Base-by-base conservation (phyloP, 2,797 vertebrate genomes). In the Coregonus sp. region DNA sequence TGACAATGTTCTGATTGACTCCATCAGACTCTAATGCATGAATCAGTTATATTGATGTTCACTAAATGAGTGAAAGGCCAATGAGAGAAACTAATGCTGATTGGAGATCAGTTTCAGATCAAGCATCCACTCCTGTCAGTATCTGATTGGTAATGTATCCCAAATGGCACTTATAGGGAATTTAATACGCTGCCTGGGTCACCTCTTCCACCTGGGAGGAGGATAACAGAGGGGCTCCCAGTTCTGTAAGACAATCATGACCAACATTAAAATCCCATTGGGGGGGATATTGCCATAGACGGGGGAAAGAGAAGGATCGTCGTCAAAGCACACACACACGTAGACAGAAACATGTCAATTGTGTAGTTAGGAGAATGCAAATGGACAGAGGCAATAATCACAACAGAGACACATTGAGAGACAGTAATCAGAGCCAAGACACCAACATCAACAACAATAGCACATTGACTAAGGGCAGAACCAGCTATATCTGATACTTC, bases 291-390 rank as follows among this genome's bases (percentile, higher is more conserved):
- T 59, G 52, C 35, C 20, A 20, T 6, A 3, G 47, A 63, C 15
- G 25, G 11, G 59, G 6, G 4, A 29, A 47, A 11, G 40, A 47
- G 40, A 47, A 47, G 29, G 11, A 68, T 47, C 40, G 9, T 47
- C 40, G 1, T 68, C 66, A 67, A 56, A 37, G 68, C 31, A 71
- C 56, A 50, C 56, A 50, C 35, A 72, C 20, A 74, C 40, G 0
- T 5, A 29, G 25, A 61, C 4, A 74, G 16, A 76, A 31, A 81
- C 61, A 71, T 51, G 74, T 20, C 25, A 65, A 65, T 50, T 18
- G 37, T 50, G 68, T n/a, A n/a, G 33, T 20, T 11, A 31, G 33
- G 66, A 33, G 31, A 68, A 68, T 5, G 66, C 1, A 68, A 5
- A 47, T 4, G 7, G 20, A 20, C 9, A 73, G 59, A 65, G 16